Evolutionary conservation across 2,797 vertebrate species (phyloP).

Genomic region (Botia almorhae): DNA sequence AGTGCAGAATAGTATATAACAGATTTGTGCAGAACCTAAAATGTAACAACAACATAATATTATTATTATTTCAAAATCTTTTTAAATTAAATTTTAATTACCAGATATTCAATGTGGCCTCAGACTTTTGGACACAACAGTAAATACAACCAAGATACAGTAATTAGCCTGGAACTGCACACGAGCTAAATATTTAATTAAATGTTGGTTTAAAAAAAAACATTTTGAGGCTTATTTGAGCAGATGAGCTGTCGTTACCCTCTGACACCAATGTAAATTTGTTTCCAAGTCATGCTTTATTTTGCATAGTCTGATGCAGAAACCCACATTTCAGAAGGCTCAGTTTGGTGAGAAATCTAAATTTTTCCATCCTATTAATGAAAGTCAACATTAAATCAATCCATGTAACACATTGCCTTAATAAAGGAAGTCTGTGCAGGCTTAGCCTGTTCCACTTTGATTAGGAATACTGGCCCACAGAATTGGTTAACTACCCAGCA

Average conservation of each 20-base stretch:
- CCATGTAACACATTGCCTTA: slow-evolving; percentile 2
- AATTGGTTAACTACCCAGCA: neutral
- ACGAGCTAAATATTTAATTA: slow-evolving; percentile 24
- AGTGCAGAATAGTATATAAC: too few species aligned
- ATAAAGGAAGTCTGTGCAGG: slow-evolving; percentile 17
- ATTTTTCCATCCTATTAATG: slow-evolving; percentile 23
- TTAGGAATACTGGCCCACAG: slow-evolving; percentile 3
- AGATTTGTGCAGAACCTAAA: too few species aligned
- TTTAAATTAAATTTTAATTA: too few species aligned
- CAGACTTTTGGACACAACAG: too few species aligned
- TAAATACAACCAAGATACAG: slow-evolving; percentile 13
- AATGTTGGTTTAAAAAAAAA: neutral
- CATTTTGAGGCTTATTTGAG: slow-evolving; percentile 32
- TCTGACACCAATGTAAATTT: slow-evolving; percentile 13
- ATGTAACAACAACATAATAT: too few species aligned
- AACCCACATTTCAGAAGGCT: slow-evolving; percentile 1
- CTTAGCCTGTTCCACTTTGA: slow-evolving; percentile 10
- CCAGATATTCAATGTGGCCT: too few species aligned
- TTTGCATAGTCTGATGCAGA: neutral
- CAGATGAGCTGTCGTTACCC: slow-evolving; percentile 27
- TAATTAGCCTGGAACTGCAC: slow-evolving; percentile 9
- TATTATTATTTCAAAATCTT: too few species aligned
- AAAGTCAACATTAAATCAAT: slow-evolving; percentile 35
- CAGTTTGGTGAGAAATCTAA: slow-evolving; percentile 8
- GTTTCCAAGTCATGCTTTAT: slow-evolving; percentile 10